These are phyloP conservation scores for Aleadryas rufinucha DNA, from an alignment of 2,113 vertebrate species.

Conservation along the genomic window DNA sequence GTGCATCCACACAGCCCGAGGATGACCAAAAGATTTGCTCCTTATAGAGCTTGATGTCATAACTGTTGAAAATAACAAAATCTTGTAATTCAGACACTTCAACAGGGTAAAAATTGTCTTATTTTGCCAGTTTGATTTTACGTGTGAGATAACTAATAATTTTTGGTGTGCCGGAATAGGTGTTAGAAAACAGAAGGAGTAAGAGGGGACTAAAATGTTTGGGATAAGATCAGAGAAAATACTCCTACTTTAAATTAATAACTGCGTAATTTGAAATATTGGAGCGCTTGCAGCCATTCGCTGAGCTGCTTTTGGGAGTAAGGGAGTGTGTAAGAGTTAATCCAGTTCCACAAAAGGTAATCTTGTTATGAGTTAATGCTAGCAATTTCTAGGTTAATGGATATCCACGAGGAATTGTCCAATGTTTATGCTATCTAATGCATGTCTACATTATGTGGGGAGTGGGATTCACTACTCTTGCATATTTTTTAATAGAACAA, in stretches of 20 bases:
- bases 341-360: background rate
- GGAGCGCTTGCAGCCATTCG: background rate
- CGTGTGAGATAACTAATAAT: background rate
- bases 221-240: background rate
- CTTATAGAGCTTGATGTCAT: background rate
- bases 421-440: conserved; percentile 6
- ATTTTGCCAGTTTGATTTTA: background rate
- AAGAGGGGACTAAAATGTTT: background rate
- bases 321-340: conserved; percentile 1
- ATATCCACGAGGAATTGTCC: conserved; percentile 21
- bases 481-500: conserved; percentile 41
- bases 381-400: background rate
- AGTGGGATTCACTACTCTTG: conserved; percentile 30
- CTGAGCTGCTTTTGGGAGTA: background rate
- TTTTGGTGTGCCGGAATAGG: background rate
- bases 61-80: background rate
- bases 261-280: background rate
- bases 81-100: background rate
- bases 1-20: background rate
- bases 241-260: background rate
- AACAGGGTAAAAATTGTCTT: background rate
- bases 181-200: background rate
- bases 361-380: conserved; percentile 19
- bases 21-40: background rate
- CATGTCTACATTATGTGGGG: background rate